These are phyloP conservation scores for Morpho helenor DNA, from an alignment of 2,888 invertebrate genomes.

Conservation along the genomic window DNA sequence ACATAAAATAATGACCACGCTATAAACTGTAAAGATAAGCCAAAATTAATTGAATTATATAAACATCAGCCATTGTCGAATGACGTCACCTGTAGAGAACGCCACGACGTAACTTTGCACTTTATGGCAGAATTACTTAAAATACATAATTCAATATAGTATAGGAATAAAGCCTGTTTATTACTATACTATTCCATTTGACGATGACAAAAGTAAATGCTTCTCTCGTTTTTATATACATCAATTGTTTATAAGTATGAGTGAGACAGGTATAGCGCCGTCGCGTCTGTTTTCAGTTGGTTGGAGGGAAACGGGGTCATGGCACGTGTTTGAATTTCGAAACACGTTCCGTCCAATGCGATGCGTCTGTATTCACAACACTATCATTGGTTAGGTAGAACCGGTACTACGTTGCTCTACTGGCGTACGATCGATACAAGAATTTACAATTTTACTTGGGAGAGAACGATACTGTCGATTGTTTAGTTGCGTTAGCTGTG, in stretches of 20 bases:
- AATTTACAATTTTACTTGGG: constrained; percentile 29
- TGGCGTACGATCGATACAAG: constrained; percentile 56
- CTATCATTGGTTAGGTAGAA: constrained; percentile 60
- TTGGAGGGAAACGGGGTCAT: constrained; percentile 62
- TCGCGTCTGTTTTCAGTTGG: constrained; percentile 39
- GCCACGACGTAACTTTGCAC: constrained; percentile 27
- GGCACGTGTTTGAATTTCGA: constrained; percentile 77
- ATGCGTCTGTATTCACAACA: constrained; percentile 52
- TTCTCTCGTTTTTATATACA: constrained; percentile 44
- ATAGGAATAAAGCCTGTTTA: constrained; percentile 48
- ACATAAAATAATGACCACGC: constrained; percentile 13
- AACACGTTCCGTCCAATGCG: constrained; percentile 71
- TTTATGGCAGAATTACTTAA: constrained; percentile 33
- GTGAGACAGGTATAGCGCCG: constrained; percentile 45
- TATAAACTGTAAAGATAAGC: constrained; percentile 36
- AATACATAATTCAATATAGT: constrained; percentile 28
- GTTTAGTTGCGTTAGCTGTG: constrained; percentile 34
- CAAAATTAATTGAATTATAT: constrained; percentile 43
- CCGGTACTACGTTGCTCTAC: constrained; percentile 47
- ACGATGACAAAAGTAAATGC: constrained; percentile 32
- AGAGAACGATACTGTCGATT: constrained; percentile 37
- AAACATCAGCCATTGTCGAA: constrained; percentile 46
- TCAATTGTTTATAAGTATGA: constrained; percentile 39
- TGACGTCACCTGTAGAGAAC: constrained; percentile 38
- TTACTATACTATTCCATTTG: constrained; percentile 38